Evolutionary conservation across 1,140 invertebrate species (phyloP), one percentile per base, ranked within the genome.

Genomic region (Zaprionus lachaisei): DNA sequence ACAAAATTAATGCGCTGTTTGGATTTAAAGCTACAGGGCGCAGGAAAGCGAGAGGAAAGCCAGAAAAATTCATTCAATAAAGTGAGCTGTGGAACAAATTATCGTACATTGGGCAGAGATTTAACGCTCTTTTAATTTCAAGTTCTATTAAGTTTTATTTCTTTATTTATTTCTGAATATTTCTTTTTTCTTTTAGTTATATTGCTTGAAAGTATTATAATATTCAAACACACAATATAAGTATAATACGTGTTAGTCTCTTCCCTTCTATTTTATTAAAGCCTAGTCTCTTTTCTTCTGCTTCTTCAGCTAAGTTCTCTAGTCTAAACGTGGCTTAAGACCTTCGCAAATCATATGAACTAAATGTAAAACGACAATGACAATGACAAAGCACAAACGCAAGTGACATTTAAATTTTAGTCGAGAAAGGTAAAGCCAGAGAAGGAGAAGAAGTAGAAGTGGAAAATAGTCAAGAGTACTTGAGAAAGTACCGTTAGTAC

Each of bases 401-500:
- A 60, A 64, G 65, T 58, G 72, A 80, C 80, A 85, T 77, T 83
- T 80, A 74, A 69, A 86, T 83, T 61, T 61, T 60, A 78, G 61
- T 22, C 37, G 60, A 65, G 57, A 34, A 24, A 64, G 4, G 9
- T 20, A 44, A 26, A n/a, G 17, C 5, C 24, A 4, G 5, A 24
- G 22, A 55, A 44, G 12, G 14, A 56, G 17, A 44, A 57, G 20
- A 28, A 57, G 64, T 37, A 44, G 49, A 55, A 65, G 70, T 41
- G 20, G 69, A 72, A 75, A 75, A 75, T 75, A 64, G 72, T 61
- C 49, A 28, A 74, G 65, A 69, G 57, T 24, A 58, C 72, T 74
- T 61, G 72, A 69, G 72, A 79, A 83, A 82, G 76, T 83, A 63
- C 83, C 80, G 83, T 87, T 87, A 87, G 73, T 79, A 87, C 80